phyloP scores from a whole-genome alignment of 2,888 invertebrate genomes.

The Elgonia sp. region DNA sequence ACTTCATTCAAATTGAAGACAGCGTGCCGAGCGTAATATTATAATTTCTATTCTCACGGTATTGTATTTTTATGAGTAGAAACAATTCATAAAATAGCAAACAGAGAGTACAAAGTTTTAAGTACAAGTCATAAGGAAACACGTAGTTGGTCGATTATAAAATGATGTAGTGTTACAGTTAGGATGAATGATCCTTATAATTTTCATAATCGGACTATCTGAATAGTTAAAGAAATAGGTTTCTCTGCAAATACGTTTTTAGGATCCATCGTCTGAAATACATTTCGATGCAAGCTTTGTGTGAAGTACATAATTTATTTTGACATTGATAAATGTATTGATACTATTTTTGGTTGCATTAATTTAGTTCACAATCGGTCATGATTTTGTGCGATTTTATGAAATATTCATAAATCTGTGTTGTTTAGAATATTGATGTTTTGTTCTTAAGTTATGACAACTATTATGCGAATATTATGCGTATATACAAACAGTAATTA shows the following conservation, averaged over 20 bases:
- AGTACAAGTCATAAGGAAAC: constrained; percentile 57
- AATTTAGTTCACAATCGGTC: constrained; percentile 35
- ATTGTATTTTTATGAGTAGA: constrained; percentile 3
- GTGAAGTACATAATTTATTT: constrained; percentile 55
- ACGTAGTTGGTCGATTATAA: constrained; percentile 58
- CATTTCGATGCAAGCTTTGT: constrained; percentile 55
- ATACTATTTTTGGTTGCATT: constrained; percentile 56
- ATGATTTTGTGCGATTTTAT: constrained; percentile 18
- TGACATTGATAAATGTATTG: constrained; percentile 69
- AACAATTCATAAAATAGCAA: constrained; percentile 30
- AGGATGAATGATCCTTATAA: constrained; percentile 74
- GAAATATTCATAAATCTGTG: constrained; percentile 41
- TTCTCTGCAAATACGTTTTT: constrained; percentile 47
- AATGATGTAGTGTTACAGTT: constrained; percentile 71
- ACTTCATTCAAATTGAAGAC: constrained; percentile 48
- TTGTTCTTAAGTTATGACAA: background rate
- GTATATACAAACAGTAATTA: constrained; percentile 25
- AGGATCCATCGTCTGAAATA: constrained; percentile 57
- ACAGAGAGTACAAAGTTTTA: constrained; percentile 50
- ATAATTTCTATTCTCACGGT: constrained; percentile 55
- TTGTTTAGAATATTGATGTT: background rate
- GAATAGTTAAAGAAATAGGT: constrained; percentile 45
- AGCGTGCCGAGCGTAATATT: constrained; percentile 28
- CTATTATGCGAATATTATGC: background rate
- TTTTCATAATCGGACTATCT: constrained; percentile 69